Evolutionary conservation across 2,113 vertebrate species (phyloP).

Genomic region (Triplophysa siluroides): DNA sequence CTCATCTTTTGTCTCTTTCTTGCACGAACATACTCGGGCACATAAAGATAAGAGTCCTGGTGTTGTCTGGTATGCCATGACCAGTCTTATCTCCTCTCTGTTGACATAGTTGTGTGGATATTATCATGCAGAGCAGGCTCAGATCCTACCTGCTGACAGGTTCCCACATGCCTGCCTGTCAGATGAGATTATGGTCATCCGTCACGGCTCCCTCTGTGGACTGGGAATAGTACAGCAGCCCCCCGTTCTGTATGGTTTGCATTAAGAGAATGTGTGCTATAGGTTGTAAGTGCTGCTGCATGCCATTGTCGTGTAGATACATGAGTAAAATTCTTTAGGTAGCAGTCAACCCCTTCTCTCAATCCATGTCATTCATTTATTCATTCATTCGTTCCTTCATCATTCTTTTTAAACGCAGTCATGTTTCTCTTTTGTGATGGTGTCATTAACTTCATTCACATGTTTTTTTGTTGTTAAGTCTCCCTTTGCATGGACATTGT

Average conservation of each 20-base stretch:
- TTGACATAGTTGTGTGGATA: slow-evolving; percentile 43
- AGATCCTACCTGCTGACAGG: slow-evolving; percentile 60
- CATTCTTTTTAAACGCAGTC: not conserved
- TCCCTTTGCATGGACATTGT: not conserved
- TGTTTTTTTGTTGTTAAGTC: not conserved
- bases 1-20: not conserved
- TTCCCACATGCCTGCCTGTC: slow-evolving; percentile 59
- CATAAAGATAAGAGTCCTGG: not conserved
- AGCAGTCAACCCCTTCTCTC: not conserved
- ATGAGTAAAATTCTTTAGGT: slow-evolving; percentile 37
- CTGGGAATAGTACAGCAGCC: slow-evolving; percentile 14
- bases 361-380: slow-evolving; percentile 22
- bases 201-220: slow-evolving; percentile 39
- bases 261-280: not conserved
- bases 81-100: slow-evolving; percentile 29
- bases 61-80: slow-evolving; percentile 33
- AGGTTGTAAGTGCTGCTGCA: slow-evolving; percentile 10
- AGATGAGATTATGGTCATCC: slow-evolving; percentile 23
- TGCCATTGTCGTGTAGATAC: slow-evolving; percentile 25
- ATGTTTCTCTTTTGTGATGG: slow-evolving; percentile 5
- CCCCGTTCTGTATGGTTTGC: not conserved
- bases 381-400: not conserved
- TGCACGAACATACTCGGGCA: not conserved
- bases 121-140: slow-evolving; percentile 53
- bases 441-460: not conserved